Evolutionary conservation across 2,888 invertebrate species (phyloP).

Genomic region (Amphipoea oculea): DNA sequence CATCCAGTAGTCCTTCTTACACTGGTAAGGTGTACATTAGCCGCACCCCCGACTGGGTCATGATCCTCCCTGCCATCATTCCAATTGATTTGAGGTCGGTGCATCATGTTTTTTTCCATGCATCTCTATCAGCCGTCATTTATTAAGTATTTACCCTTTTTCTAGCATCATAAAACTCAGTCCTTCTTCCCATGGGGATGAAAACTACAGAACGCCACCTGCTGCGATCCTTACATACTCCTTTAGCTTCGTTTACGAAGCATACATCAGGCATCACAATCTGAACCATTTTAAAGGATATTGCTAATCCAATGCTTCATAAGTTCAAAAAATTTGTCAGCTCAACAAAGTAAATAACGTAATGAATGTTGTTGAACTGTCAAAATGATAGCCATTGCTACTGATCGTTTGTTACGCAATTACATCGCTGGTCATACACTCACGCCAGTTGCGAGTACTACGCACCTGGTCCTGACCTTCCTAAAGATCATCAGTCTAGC

Average conservation of each 20-base stretch:
- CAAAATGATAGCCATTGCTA: background rate
- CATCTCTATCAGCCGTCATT: background rate
- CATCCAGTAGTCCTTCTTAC: too few species aligned
- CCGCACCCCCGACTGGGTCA: too few species aligned
- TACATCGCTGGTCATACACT: background rate
- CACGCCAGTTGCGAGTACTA: background rate
- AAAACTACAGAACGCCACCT: background rate
- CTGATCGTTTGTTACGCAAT: background rate
- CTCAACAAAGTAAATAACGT: background rate
- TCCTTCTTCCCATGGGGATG: background rate
- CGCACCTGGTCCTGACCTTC: background rate
- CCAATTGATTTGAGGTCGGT: background rate
- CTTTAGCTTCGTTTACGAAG: background rate
- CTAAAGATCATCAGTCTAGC: background rate
- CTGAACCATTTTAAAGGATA: background rate
- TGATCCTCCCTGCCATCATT: background rate
- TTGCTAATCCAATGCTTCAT: background rate
- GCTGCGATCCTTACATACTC: background rate
- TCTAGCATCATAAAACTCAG: background rate
- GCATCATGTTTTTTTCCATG: too few species aligned
- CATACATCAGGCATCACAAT: background rate
- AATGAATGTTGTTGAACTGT: background rate
- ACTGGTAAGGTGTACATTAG: too few species aligned
- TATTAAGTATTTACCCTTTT: background rate
- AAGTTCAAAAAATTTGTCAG: too few species aligned